phyloP scores from a whole-genome alignment of 1,140 invertebrate genomes.

The Drosophila watanabei region DNA sequence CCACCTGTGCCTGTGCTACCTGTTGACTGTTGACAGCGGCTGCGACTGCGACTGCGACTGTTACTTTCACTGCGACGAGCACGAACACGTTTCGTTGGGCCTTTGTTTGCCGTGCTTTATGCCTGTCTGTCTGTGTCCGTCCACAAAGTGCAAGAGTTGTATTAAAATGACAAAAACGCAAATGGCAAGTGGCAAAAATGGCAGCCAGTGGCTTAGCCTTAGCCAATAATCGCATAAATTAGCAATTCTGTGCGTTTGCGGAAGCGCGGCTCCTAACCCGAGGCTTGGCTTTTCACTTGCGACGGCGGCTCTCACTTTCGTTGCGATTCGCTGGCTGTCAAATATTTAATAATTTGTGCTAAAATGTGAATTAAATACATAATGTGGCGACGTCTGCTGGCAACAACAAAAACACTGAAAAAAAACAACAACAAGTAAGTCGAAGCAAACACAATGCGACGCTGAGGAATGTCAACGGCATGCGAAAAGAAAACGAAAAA shows the following conservation, averaged over 20 bases:
- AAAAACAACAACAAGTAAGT: slow-evolving; percentile 13
- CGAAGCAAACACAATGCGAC: slow-evolving; percentile 46
- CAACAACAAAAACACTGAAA: slow-evolving; percentile 3
- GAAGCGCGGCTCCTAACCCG: slow-evolving; percentile 33
- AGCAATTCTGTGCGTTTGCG: slow-evolving; percentile 65
- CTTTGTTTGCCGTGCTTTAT: slow-evolving; percentile 26
- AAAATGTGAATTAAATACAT: slow-evolving; percentile 77
- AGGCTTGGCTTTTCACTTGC: slow-evolving; percentile 38
- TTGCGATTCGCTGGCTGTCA: slow-evolving; percentile 55
- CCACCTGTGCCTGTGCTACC: slow-evolving; percentile 34
- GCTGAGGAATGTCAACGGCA: slow-evolving; percentile 74
- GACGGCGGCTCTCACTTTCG: slow-evolving; percentile 68
- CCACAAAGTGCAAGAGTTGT: slow-evolving; percentile 57
- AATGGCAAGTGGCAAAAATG: slow-evolving; percentile 20
- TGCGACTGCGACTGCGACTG: slow-evolving; percentile 38
- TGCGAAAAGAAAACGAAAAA: slow-evolving; percentile 77
- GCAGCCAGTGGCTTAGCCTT: slow-evolving; percentile 30
- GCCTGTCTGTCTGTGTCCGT: slow-evolving; percentile 9
- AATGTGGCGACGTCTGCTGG: slow-evolving; percentile 44
- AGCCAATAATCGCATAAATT: slow-evolving; percentile 80
- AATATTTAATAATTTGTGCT: slow-evolving; percentile 82
- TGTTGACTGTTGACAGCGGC: slow-evolving; percentile 30
- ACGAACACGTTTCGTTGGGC: slow-evolving; percentile 73
- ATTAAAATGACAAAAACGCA: slow-evolving; percentile 69
- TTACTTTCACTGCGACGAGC: slow-evolving; percentile 77